Conservation (phyloP, 2,113 vertebrate genomes). For the Marmota monax region DNA sequence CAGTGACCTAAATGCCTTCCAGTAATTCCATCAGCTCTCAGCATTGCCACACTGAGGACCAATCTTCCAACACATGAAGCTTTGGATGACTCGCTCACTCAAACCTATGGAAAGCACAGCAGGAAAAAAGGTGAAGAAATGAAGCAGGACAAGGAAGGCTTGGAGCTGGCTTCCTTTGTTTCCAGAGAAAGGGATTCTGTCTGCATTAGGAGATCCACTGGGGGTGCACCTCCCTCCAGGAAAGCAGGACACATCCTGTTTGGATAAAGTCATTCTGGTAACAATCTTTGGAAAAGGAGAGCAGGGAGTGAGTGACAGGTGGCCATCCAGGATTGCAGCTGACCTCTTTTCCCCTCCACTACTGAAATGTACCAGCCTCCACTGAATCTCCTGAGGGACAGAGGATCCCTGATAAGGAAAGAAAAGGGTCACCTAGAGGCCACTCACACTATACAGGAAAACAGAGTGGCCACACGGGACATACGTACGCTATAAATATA, state of each 20-base stretch:
- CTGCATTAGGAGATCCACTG: not conserved
- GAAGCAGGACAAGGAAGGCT: not conserved
- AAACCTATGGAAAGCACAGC: not conserved
- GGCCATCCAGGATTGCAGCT: not conserved
- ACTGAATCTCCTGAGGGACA: not conserved
- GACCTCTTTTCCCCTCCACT: not conserved
- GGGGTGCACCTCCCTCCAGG: no score
- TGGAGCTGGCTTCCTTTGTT: not conserved
- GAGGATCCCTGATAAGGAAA: not conserved
- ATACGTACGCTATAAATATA: not conserved
- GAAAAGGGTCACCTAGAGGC: not conserved
- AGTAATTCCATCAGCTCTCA: not conserved
- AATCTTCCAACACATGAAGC: not conserved
- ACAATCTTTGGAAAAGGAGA: not conserved
- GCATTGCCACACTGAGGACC: not conserved
- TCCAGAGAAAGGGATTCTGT: not conserved
- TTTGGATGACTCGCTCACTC: not conserved
- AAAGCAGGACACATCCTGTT: not conserved
- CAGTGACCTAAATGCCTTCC: not conserved
- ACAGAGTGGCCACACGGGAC: not conserved
- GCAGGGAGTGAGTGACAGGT: not conserved
- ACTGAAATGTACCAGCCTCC: not conserved
- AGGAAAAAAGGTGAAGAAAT: not conserved
- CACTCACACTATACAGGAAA: not conserved
- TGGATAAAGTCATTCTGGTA: not conserved